A percentile compares a stretch with the other conserved stretches of the same genome.
These are phyloP conservation scores for Nymphalis polychloros DNA, from an alignment of 2,888 invertebrate species.

Conservation along the genomic window DNA sequence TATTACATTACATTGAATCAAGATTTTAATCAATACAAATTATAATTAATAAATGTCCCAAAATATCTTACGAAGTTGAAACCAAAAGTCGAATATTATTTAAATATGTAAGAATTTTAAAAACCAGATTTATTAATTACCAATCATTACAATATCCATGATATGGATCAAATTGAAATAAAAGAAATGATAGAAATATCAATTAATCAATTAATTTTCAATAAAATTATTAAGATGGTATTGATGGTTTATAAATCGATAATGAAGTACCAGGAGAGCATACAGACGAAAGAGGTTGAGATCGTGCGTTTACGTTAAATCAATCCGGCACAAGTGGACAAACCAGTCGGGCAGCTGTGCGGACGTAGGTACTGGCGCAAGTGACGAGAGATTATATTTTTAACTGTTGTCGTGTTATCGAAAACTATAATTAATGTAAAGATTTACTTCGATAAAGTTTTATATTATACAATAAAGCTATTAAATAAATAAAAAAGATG, in stretches of 20 bases:
- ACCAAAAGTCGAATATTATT: constrained; percentile 4
- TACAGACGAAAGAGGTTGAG: constrained; percentile 60
- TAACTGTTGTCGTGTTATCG: constrained; percentile 1
- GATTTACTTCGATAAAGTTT: constrained; percentile 3
- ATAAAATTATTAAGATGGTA: constrained; percentile 37
- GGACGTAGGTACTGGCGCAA: constrained; percentile 62
- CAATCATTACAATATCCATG: not conserved
- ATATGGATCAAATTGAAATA: not conserved
- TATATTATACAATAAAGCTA: constrained; percentile 6
- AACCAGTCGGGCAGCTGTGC: constrained; percentile 81
- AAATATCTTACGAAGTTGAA: not conserved
- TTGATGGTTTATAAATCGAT: constrained; percentile 58
- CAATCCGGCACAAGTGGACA: constrained; percentile 80
- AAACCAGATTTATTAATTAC: constrained; percentile 1
- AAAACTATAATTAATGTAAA: constrained; percentile 1
- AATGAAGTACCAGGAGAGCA: constrained; percentile 66
- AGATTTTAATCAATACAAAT: constrained; percentile 4
- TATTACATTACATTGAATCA: not conserved
- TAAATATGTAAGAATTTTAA: not conserved
- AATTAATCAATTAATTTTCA: constrained; percentile 8
- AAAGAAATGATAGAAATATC: not conserved
- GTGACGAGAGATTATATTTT: constrained; percentile 46
- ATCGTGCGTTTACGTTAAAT: constrained; percentile 77
- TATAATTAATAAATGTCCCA: constrained; percentile 7
- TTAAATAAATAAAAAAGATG: constrained; percentile 3